phyloP scores from a whole-genome alignment of 1,140 invertebrate species.

The Orius laevigatus region DNA sequence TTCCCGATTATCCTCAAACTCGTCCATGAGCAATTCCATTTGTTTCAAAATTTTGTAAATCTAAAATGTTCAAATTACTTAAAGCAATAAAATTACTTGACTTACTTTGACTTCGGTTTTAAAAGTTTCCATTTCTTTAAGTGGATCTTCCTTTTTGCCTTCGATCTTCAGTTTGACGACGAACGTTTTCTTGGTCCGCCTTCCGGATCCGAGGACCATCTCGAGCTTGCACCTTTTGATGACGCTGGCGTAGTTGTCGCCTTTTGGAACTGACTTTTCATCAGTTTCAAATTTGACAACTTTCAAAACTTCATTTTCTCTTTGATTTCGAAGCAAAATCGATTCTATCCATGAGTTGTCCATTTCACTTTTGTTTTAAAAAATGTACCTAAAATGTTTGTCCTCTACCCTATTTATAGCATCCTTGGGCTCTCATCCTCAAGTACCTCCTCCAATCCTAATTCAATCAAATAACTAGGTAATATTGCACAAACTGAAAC shows the following conservation, averaged over 20 bases:
- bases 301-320: neutral
- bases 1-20: no score
- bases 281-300: neutral
- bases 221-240: neutral
- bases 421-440: no score
- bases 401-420: no score
- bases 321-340: neutral
- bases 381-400: no score
- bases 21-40: neutral
- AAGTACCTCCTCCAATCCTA: no score
- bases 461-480: no score
- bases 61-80: no score
- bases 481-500: no score
- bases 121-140: neutral
- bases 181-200: neutral
- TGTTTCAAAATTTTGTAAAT: neutral
- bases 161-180: neutral
- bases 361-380: no score
- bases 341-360: neutral
- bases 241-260: neutral
- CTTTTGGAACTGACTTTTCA: neutral
- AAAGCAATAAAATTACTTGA: no score
- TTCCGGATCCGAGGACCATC: neutral
- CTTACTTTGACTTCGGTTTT: no score
- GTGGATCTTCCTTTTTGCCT: neutral